A percentile compares a stretch with the other conserved stretches of the same genome.
These are phyloP conservation scores for Melanargia galathea DNA, from an alignment of 2,888 invertebrate genomes.

Conservation along the genomic window DNA sequence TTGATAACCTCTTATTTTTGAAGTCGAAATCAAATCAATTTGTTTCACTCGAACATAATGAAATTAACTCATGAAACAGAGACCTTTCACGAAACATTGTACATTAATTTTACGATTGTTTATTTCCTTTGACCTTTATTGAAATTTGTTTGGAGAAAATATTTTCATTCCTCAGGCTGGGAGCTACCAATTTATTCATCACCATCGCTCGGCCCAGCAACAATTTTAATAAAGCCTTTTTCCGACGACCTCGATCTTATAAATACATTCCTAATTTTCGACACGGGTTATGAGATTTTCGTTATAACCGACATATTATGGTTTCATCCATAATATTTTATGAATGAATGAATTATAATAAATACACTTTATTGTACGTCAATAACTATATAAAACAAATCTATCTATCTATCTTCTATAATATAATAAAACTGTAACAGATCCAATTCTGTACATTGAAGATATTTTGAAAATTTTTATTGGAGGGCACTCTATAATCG, in stretches of 20 bases:
- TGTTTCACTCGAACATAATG: no score
- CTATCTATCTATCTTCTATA: no score
- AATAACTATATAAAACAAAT: no score
- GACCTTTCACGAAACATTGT: slow-evolving; percentile 3
- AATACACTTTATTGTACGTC: no score
- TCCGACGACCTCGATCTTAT: not conserved
- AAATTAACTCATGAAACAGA: not conserved
- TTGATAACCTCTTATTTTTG: no score
- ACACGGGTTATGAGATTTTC: not conserved
- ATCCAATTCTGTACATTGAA: no score
- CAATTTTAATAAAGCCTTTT: slow-evolving; percentile 3
- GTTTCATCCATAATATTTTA: not conserved
- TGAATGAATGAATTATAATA: no score
- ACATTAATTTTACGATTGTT: slow-evolving; percentile 15
- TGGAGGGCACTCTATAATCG: no score
- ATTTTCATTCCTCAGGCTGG: slow-evolving; percentile 7
- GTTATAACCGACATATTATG: not conserved
- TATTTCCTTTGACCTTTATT: slow-evolving; percentile 18
- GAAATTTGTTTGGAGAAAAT: slow-evolving; percentile 14
- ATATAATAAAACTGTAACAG: no score
- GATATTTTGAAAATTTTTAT: no score
- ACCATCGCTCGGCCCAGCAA: not conserved
- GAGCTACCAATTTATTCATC: not conserved
- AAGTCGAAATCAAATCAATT: no score
- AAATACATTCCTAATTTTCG: not conserved